Evolutionary conservation across 35 echinoderm and acorn worm species (phyloP), one percentile per base, ranked within the genome.

Genomic region (Nesometra sesokonis): DNA sequence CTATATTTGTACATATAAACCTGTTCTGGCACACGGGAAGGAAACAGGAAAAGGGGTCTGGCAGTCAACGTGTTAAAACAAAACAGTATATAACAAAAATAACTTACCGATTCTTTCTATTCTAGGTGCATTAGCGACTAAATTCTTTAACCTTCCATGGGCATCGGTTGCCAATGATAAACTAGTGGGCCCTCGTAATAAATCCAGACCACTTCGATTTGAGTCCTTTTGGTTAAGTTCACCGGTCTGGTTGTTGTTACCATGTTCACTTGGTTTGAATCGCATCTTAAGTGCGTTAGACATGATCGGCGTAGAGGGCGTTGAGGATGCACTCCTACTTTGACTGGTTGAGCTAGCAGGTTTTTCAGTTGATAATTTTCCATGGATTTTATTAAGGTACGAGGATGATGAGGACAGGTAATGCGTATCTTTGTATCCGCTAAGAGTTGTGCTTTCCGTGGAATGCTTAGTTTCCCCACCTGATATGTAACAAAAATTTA

Each of bases 121-220:
- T 36, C 32, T 34, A n/a, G 37, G 36, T 76, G 36, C 79, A 17
- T 46, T 77, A 84, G 85, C 82, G 36, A 97, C 94, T 81, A 97
- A 88, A 80, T 91, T 89, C 86, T 97, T 97, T 86, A 97, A 86
- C 15, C 94, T 85, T 30, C 94, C 94, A 87, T 97, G 93, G 80
- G 93, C 93, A 86, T 97, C 94, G 21, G 94, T 97, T 47, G 94
- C 94, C 88, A 97, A 84, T 32, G 94, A 97, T 33, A 93, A 82
- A 80, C 89, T 86, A 85, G 80, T 77, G 27, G n/a, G n/a, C 78
- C 84, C 80, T 36, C 77, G 67, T 67, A 67, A 27, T 2, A 67
- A 19, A 27, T 67, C 52, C 52, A 67, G 9, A 67, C 52, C 52
- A 43, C 38, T 43, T 19, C 52, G 52, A 2, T 13, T 67, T 67